Evolutionary conservation across 2,113 vertebrate species (phyloP), one percentile per base, ranked within the genome.

Genomic region (Mastomys coucha): DNA sequence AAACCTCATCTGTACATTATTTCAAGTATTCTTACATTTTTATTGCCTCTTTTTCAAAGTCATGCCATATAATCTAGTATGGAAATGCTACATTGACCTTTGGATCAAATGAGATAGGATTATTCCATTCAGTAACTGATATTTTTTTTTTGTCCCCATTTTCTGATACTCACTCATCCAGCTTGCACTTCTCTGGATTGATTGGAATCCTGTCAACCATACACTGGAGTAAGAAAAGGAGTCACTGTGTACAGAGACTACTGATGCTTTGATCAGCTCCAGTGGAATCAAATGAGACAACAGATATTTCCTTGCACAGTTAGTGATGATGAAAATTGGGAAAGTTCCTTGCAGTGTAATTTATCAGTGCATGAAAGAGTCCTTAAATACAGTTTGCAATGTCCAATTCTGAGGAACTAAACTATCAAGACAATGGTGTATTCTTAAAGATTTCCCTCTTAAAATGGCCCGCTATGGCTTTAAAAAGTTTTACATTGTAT

Each of bases 251-350:
- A 94, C 56, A 36, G 36, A 87, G 67, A 70, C 17, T 86, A 33
- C 22, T 89, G 72, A 93, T 16, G 67, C 22, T 77, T 67, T 93
- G 67, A 89, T 91, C 53, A 78, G 51, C 84, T 91, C 58, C 89
- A 91, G 19, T 87, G 31, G 60, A 96, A 82, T 89, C 72, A 69
- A 70, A 86, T 63, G 60, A 94, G 75, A 51, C 6, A 93, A 73
- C 13, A 65, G 91, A 56, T 42, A 26, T 67, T 45, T 7, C 75
- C 49, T 39, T 88, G 5, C 13, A 86, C 8, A 63, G 49, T 70
- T 26, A 72, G 31, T 73, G n/a, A 42, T 93, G 12, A 36, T 86
- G 0, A 67, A 72, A 88, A 63, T 58, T 65, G 49, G 9, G 70
- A 45, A 60, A 42, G 4, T 87, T 93, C 26, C 75, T 45, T 26